Percentiles rank a stretch among this genome's conserved stretches.
Evolutionary conservation across 2,113 vertebrate species (phyloP).

Genomic region (Desmodus rotundus): DNA sequence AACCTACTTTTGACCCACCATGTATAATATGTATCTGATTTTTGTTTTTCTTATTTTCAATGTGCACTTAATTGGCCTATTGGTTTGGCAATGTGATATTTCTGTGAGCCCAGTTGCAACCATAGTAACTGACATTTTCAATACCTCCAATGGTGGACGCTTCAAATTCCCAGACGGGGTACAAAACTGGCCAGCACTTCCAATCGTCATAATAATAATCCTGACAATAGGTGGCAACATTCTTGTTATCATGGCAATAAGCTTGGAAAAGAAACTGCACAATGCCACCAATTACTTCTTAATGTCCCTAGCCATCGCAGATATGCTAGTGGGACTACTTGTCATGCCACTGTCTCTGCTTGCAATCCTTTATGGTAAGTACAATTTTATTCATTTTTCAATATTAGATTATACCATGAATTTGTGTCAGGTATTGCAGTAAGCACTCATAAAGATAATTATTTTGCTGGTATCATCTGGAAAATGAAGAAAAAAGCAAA

Average conservation of each 20-base stretch:
- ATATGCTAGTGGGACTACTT: constrained; percentile 98
- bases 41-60: constrained; percentile 63
- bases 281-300: constrained; percentile 99
- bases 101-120: constrained; percentile 46
- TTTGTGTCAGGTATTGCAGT: background rate
- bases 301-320: constrained; percentile 95
- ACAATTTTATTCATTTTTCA: constrained; percentile 20
- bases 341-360: constrained; percentile 98
- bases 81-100: constrained; percentile 74
- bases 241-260: constrained; percentile 96
- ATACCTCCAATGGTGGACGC: constrained; percentile 74
- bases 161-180: constrained; percentile 72
- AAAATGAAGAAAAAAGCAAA: background rate
- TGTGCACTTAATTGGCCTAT: constrained; percentile 72
- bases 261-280: constrained; percentile 97
- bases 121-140: constrained; percentile 38
- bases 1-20: background rate
- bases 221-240: constrained; percentile 97
- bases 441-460: background rate
- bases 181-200: constrained; percentile 95
- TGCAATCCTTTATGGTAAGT: constrained; percentile 97
- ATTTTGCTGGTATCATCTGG: background rate
- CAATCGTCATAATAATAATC: constrained; percentile 94
- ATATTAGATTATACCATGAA: background rate
- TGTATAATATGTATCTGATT: background rate